Conservation (phyloP, 2,113 vertebrate species). For the Pluvianellus socialis region DNA sequence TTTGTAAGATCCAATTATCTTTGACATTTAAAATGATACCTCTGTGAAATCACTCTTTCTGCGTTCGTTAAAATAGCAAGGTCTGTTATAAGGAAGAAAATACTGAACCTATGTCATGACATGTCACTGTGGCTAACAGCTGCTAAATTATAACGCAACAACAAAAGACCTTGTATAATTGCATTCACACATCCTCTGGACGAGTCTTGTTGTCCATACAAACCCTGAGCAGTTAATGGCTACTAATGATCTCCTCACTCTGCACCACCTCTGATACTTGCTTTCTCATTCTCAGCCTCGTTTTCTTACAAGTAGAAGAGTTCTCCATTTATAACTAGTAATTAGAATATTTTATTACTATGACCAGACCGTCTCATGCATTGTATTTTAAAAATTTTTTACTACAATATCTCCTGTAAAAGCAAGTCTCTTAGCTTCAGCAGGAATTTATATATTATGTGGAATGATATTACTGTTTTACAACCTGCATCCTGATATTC, state of each 20-base stretch:
- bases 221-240: background rate
- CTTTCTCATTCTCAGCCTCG: background rate
- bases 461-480: background rate
- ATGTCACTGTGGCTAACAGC: background rate
- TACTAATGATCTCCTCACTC: background rate
- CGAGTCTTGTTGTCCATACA: background rate
- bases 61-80: background rate
- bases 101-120: background rate
- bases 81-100: background rate
- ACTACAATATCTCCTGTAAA: background rate
- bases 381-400: background rate
- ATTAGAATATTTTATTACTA: background rate
- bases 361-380: background rate
- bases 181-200: background rate
- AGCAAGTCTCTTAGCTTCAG: background rate
- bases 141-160: background rate
- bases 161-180: background rate
- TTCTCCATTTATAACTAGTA: background rate
- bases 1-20: background rate
- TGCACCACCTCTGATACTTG: background rate
- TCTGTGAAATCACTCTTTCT: background rate
- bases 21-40: background rate
- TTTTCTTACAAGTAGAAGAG: background rate
- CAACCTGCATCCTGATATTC: background rate
- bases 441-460: background rate